Percentiles rank a stretch among this genome's conserved stretches.
Evolutionary conservation across 2,113 vertebrate species (phyloP).

Genomic region (Mystacornis crossleyi): DNA sequence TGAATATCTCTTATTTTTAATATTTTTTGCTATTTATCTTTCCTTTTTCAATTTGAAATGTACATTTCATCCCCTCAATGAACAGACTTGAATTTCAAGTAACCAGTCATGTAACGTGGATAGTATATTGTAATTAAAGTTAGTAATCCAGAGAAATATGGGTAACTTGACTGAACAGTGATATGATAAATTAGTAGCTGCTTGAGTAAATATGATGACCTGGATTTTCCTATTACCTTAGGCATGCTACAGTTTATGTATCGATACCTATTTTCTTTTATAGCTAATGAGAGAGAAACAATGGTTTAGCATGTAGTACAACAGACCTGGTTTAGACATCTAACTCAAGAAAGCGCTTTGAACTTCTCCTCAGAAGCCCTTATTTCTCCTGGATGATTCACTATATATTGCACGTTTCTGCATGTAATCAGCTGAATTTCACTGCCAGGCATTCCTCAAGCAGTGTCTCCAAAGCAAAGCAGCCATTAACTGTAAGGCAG

Average conservation of each 20-base stretch:
- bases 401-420: not conserved
- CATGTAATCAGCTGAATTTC: not conserved
- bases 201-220: not conserved
- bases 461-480: not conserved
- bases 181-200: not conserved
- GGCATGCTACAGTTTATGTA: not conserved
- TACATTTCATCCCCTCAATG: not conserved
- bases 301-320: not conserved
- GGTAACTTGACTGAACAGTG: not conserved
- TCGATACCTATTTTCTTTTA: not conserved
- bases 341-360: not conserved
- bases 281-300: not conserved
- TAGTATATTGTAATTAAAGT: not conserved
- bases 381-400: not conserved
- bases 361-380: not conserved
- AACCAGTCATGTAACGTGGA: fast-evolving
- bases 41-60: not conserved
- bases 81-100: not conserved
- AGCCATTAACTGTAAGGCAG: not conserved
- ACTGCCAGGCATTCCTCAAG: not conserved
- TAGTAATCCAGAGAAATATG: not conserved
- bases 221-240: not conserved
- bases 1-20: not conserved
- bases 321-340: not conserved
- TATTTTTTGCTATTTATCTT: not conserved